A percentile compares a stretch with the other conserved stretches of the same genome.
These are phyloP conservation scores for Characodon lateralis DNA, from an alignment of 2,797 vertebrate genomes.

Conservation along the genomic window DNA sequence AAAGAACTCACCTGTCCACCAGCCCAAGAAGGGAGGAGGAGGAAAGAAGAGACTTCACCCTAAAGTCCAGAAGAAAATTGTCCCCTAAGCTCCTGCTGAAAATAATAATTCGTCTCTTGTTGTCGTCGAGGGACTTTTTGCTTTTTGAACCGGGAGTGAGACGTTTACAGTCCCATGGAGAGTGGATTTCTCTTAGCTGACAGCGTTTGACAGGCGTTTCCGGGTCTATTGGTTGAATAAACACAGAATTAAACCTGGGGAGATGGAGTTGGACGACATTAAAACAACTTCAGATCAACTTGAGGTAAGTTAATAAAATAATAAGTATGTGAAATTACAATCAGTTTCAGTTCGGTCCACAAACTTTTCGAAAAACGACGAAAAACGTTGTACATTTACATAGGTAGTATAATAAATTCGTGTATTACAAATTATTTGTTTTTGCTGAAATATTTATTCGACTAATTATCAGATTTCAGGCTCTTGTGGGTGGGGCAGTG, in stretches of 20 bases:
- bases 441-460: not conserved
- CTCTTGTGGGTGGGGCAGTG: not conserved
- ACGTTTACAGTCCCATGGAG: not conserved
- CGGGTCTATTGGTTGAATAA: not conserved
- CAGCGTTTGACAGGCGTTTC: not conserved
- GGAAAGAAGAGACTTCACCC: not conserved
- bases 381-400: not conserved
- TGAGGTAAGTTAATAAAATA: not conserved
- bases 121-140: not conserved
- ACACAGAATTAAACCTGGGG: not conserved
- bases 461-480: not conserved
- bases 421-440: not conserved
- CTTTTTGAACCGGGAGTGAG: not conserved
- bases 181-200: not conserved
- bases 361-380: not conserved
- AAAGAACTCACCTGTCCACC: not conserved
- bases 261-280: fast-evolving
- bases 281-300: not conserved
- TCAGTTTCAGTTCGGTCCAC: not conserved
- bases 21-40: not conserved
- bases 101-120: too few species aligned
- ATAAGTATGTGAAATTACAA: not conserved
- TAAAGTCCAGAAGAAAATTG: not conserved
- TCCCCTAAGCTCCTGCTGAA: not conserved
- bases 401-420: not conserved